Evolutionary conservation across 2,797 vertebrate genomes (phyloP).

Genomic region (Micromesistius poutassou): DNA sequence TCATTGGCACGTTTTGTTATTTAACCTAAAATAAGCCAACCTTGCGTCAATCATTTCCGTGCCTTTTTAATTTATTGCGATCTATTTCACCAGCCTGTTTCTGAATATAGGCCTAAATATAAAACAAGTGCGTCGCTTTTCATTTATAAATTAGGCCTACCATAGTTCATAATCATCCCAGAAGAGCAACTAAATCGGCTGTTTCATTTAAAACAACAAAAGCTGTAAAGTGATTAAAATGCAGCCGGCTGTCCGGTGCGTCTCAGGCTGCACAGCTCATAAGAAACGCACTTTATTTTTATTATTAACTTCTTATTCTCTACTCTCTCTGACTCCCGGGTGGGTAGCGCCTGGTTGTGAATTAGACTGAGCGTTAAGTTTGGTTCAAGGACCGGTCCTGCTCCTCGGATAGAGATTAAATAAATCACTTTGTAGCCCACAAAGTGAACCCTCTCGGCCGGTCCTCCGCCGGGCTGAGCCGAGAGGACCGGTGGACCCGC

Average conservation of each 20-base stretch:
- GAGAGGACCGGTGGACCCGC: slow-evolving; percentile 9
- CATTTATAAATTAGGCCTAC: neutral
- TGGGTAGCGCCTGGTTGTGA: slow-evolving; percentile 56
- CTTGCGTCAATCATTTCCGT: neutral
- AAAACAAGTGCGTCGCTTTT: neutral
- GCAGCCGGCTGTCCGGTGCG: neutral
- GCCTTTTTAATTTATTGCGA: neutral
- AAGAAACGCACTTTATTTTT: slow-evolving; percentile 45
- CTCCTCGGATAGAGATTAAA: slow-evolving; percentile 66
- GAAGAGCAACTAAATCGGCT: neutral
- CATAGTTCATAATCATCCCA: neutral
- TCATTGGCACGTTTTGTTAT: neutral
- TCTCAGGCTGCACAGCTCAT: slow-evolving; percentile 6
- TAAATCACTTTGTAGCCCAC: slow-evolving; percentile 60
- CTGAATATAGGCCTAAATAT: neutral
- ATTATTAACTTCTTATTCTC: neutral
- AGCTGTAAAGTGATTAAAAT: slow-evolving; percentile 37
- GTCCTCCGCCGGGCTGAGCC: slow-evolving; percentile 10
- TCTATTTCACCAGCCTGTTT: neutral
- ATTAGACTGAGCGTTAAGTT: slow-evolving; percentile 59
- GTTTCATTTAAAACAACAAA: slow-evolving; percentile 4
- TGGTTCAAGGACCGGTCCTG: slow-evolving; percentile 48
- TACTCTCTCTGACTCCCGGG: slow-evolving; percentile 41
- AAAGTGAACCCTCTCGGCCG: slow-evolving; percentile 52
- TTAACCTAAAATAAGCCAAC: neutral